A percentile compares a stretch with the other conserved stretches of the same genome.
phyloP scores from a whole-genome alignment of 2,797 vertebrate species.

The Girardinus metallicus region DNA sequence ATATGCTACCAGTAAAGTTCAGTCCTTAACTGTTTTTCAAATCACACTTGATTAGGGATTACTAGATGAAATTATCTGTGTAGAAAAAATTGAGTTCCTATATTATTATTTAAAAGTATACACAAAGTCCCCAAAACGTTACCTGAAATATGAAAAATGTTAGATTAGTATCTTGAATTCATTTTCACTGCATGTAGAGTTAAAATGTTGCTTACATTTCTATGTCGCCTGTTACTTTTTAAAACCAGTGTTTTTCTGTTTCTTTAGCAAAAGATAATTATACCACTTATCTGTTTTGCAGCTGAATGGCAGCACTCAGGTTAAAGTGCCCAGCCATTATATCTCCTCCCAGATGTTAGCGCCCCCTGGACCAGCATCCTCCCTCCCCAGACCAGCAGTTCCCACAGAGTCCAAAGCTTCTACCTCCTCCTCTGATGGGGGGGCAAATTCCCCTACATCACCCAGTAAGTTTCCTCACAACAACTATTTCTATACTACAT shows the following conservation, averaged over 20 bases:
- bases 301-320: slow-evolving; percentile 94
- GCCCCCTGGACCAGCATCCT: slow-evolving; percentile 84
- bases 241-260: not conserved
- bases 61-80: not conserved
- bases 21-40: not conserved
- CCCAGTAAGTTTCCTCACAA: slow-evolving; percentile 85
- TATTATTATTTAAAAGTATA: not conserved
- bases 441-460: slow-evolving; percentile 88
- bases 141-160: too few relatives aligned
- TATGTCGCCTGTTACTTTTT: too few relatives aligned
- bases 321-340: slow-evolving; percentile 93
- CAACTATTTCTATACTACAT: not conserved
- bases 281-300: slow-evolving; percentile 58
- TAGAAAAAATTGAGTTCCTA: not conserved
- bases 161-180: too few relatives aligned
- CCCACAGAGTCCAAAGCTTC: slow-evolving; percentile 90
- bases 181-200: not conserved
- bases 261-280: not conserved
- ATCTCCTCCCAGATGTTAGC: slow-evolving; percentile 94
- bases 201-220: not conserved
- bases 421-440: slow-evolving; percentile 89
- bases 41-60: not conserved
- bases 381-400: slow-evolving; percentile 74
- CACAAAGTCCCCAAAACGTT: too few relatives aligned
- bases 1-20: not conserved